These are phyloP conservation scores for Drosophila busckii DNA, from an alignment of 1,140 invertebrate species.

Conservation along the genomic window DNA sequence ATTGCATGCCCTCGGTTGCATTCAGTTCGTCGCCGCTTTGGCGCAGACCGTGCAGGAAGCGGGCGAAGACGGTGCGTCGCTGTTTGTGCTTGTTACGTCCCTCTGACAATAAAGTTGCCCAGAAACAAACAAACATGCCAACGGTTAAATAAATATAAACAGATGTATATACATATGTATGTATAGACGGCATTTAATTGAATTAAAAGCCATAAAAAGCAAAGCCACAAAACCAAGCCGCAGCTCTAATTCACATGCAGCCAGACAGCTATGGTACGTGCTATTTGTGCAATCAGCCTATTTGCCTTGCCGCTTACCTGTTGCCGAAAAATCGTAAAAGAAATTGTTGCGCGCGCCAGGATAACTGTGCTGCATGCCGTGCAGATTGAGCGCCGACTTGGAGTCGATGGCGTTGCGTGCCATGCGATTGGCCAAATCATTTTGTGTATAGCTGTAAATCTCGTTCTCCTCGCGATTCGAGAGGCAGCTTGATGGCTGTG, in stretches of 20 bases:
- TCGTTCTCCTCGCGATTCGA: constrained; percentile 95
- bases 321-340: constrained; percentile 79
- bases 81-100: constrained; percentile 75
- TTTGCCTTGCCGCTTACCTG: constrained; percentile 48
- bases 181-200: constrained; percentile 59
- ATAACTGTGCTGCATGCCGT: constrained; percentile 78
- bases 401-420: constrained; percentile 76
- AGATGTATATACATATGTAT: constrained; percentile 36
- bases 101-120: constrained; percentile 36
- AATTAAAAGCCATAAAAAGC: constrained; percentile 73
- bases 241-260: constrained; percentile 24
- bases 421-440: constrained; percentile 77
- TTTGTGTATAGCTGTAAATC: constrained; percentile 89
- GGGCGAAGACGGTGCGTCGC: constrained; percentile 69
- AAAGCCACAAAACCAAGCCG: constrained; percentile 48
- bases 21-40: constrained; percentile 71
- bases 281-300: background rate
- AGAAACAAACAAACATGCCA: constrained; percentile 48
- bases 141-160: constrained; percentile 37
- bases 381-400: constrained; percentile 75
- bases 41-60: constrained; percentile 68
- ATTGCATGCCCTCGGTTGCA: constrained; percentile 74
- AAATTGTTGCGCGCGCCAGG: constrained; percentile 73
- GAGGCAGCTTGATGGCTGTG: constrained; percentile 92
- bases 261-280: background rate